A percentile compares a stretch with the other conserved stretches of the same genome.
Conservation (phyloP, 2,888 invertebrate genomes). For the Tethea ocularis region DNA sequence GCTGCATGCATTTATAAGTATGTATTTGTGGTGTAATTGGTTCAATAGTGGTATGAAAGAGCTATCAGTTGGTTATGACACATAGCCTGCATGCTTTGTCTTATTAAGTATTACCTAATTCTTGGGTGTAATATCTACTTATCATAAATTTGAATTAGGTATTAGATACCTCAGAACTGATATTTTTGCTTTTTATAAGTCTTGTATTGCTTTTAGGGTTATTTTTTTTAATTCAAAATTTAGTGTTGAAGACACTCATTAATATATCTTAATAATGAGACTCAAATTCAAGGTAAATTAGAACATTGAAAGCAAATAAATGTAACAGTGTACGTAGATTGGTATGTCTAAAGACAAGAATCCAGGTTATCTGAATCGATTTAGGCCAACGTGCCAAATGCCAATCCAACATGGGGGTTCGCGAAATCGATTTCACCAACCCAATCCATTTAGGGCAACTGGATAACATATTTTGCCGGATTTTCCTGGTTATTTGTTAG, state of each 20-base stretch:
- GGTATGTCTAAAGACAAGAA: conserved; percentile 12
- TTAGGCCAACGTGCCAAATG: conserved; percentile 55
- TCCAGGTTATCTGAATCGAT: conserved; percentile 33
- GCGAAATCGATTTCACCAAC: conserved; percentile 49
- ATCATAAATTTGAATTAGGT: no score
- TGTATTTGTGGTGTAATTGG: conserved; percentile 40
- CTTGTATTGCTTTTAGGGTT: no score
- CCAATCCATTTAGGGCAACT: conserved; percentile 53
- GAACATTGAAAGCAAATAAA: neutral
- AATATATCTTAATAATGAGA: no score
- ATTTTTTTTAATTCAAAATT: no score
- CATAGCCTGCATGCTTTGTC: conserved; percentile 26
- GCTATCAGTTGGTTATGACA: conserved; percentile 41
- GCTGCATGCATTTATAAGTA: conserved; percentile 29
- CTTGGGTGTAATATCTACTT: neutral
- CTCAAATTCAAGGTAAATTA: no score
- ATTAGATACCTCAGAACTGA: no score
- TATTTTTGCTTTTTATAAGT: no score
- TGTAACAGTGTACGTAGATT: no score
- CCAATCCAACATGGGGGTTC: conserved; percentile 47
- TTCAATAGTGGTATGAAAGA: conserved; percentile 19
- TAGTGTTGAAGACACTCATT: no score
- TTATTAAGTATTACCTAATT: neutral
- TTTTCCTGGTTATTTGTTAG: conserved; percentile 19
- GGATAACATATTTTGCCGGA: conserved; percentile 36